phyloP scores from a whole-genome alignment of 2,888 invertebrate species.

The Cartodere bifasciata region DNA sequence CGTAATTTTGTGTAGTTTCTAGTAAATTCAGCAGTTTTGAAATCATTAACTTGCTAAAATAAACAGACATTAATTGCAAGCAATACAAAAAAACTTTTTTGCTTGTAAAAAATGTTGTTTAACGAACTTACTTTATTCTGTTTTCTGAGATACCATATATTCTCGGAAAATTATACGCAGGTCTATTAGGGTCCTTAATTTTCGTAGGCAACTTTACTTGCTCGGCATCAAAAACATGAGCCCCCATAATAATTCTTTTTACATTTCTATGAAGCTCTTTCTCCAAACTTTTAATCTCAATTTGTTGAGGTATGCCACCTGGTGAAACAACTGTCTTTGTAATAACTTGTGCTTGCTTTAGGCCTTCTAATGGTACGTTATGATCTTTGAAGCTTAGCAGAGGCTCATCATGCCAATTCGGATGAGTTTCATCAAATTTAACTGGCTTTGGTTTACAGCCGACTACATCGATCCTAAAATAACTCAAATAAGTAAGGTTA shows the following conservation, averaged over 20 bases:
- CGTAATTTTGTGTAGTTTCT: conserved; percentile 46
- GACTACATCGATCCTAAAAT: conserved; percentile 30
- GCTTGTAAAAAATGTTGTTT: conserved; percentile 2
- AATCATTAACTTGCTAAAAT: conserved; percentile 50
- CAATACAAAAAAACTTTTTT: conserved; percentile 5
- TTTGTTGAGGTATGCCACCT: conserved; percentile 45
- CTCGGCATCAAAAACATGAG: conserved; percentile 64
- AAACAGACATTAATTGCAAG: conserved; percentile 5
- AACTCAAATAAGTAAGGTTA: no score
- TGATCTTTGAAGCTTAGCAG: conserved; percentile 47
- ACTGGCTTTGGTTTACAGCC: conserved; percentile 35
- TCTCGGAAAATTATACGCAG: conserved; percentile 59
- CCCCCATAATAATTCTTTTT: conserved; percentile 47
- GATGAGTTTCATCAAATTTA: conserved; percentile 45
- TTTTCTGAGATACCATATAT: conserved; percentile 60
- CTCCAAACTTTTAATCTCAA: conserved; percentile 38
- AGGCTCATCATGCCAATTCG: conserved; percentile 49
- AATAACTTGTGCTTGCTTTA: conserved; percentile 66
- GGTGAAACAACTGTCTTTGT: conserved; percentile 61
- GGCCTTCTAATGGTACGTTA: conserved; percentile 57
- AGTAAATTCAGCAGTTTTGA: conserved; percentile 55
- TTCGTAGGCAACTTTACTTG: conserved; percentile 67
- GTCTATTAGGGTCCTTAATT: conserved; percentile 53
- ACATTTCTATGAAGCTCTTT: conserved; percentile 47
- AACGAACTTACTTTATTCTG: conserved; percentile 50